Percentiles rank a stretch among this genome's conserved stretches.
These are phyloP conservation scores for Scarus forsteni DNA, from an alignment of 2,797 vertebrate genomes.

Conservation along the genomic window DNA sequence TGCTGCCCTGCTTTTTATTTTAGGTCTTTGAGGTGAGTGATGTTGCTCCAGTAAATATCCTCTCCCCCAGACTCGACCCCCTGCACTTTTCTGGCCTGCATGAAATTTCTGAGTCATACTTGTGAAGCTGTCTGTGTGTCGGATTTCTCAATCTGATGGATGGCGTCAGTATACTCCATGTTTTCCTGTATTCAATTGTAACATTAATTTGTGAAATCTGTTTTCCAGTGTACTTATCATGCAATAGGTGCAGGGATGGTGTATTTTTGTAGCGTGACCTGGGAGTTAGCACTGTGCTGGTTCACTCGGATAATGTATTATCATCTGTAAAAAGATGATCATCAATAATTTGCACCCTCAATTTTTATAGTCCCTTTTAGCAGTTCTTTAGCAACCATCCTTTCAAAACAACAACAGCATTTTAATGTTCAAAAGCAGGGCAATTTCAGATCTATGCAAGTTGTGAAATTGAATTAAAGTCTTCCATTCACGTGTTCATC, in stretches of 20 bases:
- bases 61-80: background rate
- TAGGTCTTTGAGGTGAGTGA: conserved; percentile 97
- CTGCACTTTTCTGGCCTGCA: conserved; percentile 26
- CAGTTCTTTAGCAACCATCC: too few relatives aligned
- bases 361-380: too few relatives aligned
- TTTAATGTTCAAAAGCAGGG: too few relatives aligned
- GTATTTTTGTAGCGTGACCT: background rate
- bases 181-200: conserved; percentile 1
- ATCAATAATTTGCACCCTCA: too few relatives aligned
- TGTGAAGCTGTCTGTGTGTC: conserved; percentile 32
- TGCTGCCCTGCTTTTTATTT: conserved; percentile 91
- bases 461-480: too few relatives aligned
- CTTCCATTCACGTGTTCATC: too few relatives aligned
- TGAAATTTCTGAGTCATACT: conserved; percentile 59
- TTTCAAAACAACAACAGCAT: too few relatives aligned
- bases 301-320: too few relatives aligned
- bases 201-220: background rate
- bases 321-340: too few relatives aligned
- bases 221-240: too few relatives aligned
- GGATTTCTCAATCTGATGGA: conserved; percentile 7
- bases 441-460: too few relatives aligned
- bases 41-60: conserved; percentile 50
- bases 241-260: background rate
- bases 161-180: background rate
- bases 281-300: background rate